Conservation (phyloP, 92 coral and sea anemone genomes). For the Epizoanthus illoricatus region DNA sequence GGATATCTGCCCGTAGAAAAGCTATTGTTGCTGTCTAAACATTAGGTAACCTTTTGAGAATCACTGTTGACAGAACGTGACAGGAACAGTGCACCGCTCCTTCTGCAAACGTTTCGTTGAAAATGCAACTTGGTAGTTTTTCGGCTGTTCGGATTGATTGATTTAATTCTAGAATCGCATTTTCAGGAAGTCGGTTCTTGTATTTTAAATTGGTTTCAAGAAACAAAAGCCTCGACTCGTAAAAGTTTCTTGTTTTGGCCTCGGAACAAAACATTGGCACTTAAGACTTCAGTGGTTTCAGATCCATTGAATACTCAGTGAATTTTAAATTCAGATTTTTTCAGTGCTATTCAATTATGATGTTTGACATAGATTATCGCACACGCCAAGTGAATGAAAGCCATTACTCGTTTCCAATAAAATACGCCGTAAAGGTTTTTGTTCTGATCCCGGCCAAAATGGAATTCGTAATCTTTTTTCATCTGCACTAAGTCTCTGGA, state of each 20-base stretch:
- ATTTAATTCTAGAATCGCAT: not conserved
- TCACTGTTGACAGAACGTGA: constrained; percentile 21
- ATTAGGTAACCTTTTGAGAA: constrained; percentile 8
- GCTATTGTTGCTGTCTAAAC: not conserved
- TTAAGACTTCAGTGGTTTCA: constrained; percentile 23
- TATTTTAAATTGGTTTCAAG: not conserved
- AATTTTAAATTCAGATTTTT: constrained; percentile 45
- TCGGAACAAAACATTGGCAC: constrained; percentile 23
- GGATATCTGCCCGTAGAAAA: constrained; percentile 1
- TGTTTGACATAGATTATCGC: constrained; percentile 40
- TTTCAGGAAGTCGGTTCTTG: not conserved
- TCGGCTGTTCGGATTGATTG: not conserved
- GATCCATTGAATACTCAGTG: constrained; percentile 27
- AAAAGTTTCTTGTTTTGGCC: not conserved
- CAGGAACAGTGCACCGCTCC: not conserved
- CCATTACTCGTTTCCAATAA: constrained; percentile 21
- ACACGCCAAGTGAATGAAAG: constrained; percentile 3
- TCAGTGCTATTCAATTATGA: constrained; percentile 34
- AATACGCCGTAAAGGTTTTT: constrained; percentile 18
- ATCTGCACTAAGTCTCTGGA: not conserved
- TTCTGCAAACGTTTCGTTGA: constrained; percentile 12
- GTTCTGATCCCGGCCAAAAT: constrained; percentile 30
- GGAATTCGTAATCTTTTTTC: constrained; percentile 9
- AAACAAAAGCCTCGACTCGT: not conserved
- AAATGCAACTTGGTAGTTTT: not conserved